Percentiles rank a stretch among this genome's conserved stretches.
These are phyloP conservation scores for Sicus ferrugineus DNA, from an alignment of 2,888 invertebrate genomes.

Conservation along the genomic window DNA sequence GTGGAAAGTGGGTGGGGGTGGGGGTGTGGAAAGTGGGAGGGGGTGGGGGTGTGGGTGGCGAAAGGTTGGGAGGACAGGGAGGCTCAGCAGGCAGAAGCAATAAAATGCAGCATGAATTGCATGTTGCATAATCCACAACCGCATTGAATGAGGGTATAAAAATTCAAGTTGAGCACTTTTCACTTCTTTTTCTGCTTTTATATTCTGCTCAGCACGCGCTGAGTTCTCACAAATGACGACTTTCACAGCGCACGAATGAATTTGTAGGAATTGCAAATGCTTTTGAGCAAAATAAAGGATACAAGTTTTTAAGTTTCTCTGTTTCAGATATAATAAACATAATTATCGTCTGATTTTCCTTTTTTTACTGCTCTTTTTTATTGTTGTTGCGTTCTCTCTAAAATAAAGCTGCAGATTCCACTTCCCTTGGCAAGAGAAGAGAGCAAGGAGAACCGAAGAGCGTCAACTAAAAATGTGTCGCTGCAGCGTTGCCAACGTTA, in stretches of 20 bases:
- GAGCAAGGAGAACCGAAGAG: no score
- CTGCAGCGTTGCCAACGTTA: conserved; percentile 10
- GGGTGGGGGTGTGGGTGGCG: neutral
- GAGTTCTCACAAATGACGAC: conserved; percentile 8
- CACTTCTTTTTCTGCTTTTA: neutral
- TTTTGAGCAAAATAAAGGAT: no score
- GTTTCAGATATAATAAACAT: no score
- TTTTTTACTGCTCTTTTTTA: no score
- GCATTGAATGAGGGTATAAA: conserved; percentile 9
- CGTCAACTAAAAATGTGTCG: neutral
- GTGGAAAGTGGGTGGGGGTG: neutral
- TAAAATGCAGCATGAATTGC: conserved; percentile 21
- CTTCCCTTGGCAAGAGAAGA: no score
- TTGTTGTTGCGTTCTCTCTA: no score
- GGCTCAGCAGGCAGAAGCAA: neutral
- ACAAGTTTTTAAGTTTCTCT: no score
- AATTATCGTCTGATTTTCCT: no score
- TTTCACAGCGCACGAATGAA: conserved; percentile 16
- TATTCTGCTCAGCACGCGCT: neutral
- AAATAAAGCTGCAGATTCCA: no score
- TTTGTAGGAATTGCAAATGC: neutral
- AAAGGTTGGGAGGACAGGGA: neutral
- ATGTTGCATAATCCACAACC: conserved; percentile 5
- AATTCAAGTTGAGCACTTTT: conserved; percentile 8
- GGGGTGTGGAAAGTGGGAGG: neutral